Base-by-base conservation (phyloP, 1,140 invertebrate genomes). In the Popillia japonica region DNA sequence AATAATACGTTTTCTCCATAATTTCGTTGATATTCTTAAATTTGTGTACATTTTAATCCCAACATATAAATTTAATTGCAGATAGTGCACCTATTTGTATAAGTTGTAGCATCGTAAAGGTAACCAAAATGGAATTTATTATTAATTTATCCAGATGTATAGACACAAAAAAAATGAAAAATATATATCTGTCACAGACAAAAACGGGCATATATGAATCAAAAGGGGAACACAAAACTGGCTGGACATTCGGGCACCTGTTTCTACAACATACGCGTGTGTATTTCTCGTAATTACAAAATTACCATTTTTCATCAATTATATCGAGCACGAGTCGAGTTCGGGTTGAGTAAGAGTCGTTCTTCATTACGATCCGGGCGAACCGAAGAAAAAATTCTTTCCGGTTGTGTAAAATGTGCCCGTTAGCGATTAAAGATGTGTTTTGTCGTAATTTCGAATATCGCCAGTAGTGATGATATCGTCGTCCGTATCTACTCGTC, bases 291-390 rank as follows among this genome's bases (percentile, higher is more conserved):
- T 68, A 68, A 68, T 68, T 68, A 68, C 61, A 68, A 34, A 68
- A 68, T 68, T 68, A 68, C 61, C 61, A 68, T 68, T 68, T 68
- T 68, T 68, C 61, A 68, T 68, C 61, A 68, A 68, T 68, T 68
- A 68, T 68, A 68, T 68, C 61, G 61, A 68, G 61, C 61, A 68
- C 61, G 61, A 22, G 61, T 68, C 27, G 61, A 14, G 11, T 27
- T 68, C 61, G 27, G 22, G 27, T 68, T 68, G 9, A 22, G 27
- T 34, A 68, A 68, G 61, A 27, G 10, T 23, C 10, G 61, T 68
- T 55, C 48, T 17, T 55, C 48, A 55, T 55, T 55, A 55, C 14
- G 14, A 55, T 55, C 6, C 48, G 7, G 48, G 6, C 61, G 61
- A 27, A 10, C 22, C n/a, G 44, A 17, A 22, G 9, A 17, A 68